These are phyloP conservation scores for Chaetops frenatus DNA, from an alignment of 2,113 vertebrate species.

Conservation along the genomic window DNA sequence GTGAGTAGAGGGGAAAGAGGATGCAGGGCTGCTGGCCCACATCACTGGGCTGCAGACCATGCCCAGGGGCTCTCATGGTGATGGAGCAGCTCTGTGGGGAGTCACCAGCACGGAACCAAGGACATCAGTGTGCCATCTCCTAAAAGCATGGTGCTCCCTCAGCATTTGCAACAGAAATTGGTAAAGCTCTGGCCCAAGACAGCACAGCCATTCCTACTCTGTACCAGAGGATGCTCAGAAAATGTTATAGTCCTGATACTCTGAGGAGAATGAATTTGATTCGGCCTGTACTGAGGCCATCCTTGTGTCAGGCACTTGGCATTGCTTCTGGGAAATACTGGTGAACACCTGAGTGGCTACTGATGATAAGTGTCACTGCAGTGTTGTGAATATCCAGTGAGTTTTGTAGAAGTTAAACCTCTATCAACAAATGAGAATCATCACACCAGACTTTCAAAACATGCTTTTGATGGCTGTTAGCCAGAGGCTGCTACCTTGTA, in stretches of 20 bases:
- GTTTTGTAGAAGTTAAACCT: not conserved
- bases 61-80: not conserved
- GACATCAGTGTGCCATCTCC: not conserved
- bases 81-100: not conserved
- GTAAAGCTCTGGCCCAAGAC: not conserved
- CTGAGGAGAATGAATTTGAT: not conserved
- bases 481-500: not conserved
- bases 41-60: not conserved
- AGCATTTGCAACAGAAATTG: not conserved
- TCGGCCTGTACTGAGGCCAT: not conserved
- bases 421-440: not conserved
- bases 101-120: not conserved
- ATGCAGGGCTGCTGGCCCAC: not conserved
- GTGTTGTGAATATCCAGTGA: not conserved
- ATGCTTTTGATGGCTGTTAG: not conserved
- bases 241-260: not conserved
- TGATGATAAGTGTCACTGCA: not conserved
- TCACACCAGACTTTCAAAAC: not conserved
- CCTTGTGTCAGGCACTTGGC: not conserved
- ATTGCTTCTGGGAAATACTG: not conserved
- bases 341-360: not conserved
- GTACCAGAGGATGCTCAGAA: not conserved
- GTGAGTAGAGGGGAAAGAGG: not conserved
- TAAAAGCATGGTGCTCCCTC: not conserved
- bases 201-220: not conserved